Percentiles rank a stretch among this genome's conserved stretches.
These are phyloP conservation scores for Rhineura floridana DNA, from an alignment of 2,113 vertebrate genomes.

Conservation along the genomic window DNA sequence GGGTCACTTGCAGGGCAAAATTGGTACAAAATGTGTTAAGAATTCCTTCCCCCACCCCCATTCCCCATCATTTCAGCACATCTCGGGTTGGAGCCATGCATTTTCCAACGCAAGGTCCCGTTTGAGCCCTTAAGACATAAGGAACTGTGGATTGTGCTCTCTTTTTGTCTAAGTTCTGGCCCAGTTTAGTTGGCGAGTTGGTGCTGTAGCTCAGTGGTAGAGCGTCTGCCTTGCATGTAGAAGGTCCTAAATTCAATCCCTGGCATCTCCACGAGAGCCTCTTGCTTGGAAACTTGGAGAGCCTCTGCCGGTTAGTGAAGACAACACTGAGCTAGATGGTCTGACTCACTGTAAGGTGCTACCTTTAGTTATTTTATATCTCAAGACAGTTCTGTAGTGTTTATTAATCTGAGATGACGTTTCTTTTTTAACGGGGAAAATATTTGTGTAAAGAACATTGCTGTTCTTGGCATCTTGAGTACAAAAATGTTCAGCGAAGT, in stretches of 20 bases:
- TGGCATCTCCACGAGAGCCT: too few relatives aligned
- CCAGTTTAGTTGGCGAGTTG: not conserved
- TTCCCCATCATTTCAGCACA: not conserved
- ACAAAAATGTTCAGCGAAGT: slow-evolving; percentile 61
- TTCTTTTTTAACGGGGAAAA: slow-evolving; percentile 58
- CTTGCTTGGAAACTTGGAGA: too few relatives aligned
- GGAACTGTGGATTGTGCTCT: not conserved
- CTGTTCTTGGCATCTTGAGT: slow-evolving; percentile 68
- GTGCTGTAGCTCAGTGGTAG: not conserved
- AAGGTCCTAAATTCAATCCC: too few relatives aligned
- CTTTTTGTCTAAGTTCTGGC: not conserved
- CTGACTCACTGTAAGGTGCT: too few relatives aligned
- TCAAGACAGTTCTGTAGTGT: slow-evolving; percentile 42
- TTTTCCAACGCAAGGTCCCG: not conserved
- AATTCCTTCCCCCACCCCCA: too few relatives aligned
- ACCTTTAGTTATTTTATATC: not conserved
- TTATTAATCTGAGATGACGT: slow-evolving; percentile 44
- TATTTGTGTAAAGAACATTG: slow-evolving; percentile 56
- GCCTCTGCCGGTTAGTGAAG: too few relatives aligned
- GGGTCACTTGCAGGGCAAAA: not conserved
- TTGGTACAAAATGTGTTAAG: not conserved
- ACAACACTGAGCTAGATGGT: too few relatives aligned
- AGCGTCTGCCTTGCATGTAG: too few relatives aligned
- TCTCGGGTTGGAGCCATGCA: not conserved
- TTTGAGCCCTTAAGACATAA: not conserved